Evolutionary conservation across 1,140 invertebrate genomes (phyloP).

Genomic region (Hypsibius dujardini): DNA sequence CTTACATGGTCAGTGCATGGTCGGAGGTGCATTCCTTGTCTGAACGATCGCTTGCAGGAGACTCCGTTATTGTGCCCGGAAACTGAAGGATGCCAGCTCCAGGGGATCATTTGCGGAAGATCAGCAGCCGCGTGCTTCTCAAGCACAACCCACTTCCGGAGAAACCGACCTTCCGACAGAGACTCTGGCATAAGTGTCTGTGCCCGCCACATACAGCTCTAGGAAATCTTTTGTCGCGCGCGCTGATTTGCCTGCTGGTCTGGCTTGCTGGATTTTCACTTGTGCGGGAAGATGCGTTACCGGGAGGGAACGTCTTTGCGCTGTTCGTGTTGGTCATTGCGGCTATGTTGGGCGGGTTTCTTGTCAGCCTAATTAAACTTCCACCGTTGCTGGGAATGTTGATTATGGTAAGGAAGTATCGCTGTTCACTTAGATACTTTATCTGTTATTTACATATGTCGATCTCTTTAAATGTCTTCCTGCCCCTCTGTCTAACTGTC

Average conservation of each 20-base stretch:
- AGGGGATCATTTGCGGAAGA: too few relatives aligned
- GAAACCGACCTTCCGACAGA: not conserved
- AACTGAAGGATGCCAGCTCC: too few relatives aligned
- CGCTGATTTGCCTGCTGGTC: not conserved
- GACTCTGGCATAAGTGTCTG: not conserved
- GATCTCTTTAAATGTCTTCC: too few relatives aligned
- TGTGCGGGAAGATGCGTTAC: not conserved
- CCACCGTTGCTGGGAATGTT: conserved; percentile 73
- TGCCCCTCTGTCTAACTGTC: too few relatives aligned
- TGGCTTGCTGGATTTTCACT: not conserved
- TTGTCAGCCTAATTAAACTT: conserved; percentile 52
- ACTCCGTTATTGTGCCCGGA: too few relatives aligned
- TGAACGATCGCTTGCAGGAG: too few relatives aligned
- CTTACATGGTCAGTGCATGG: too few relatives aligned
- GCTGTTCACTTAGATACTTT: too few relatives aligned
- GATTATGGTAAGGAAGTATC: conserved; percentile 34
- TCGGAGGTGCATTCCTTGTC: too few relatives aligned
- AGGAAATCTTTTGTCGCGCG: not conserved
- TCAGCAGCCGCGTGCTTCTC: not conserved
- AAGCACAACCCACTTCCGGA: not conserved
- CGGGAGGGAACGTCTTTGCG: conserved; percentile 44
- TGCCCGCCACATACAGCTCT: not conserved
- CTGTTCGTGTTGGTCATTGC: conserved; percentile 41
- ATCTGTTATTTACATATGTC: too few relatives aligned
- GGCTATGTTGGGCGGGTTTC: conserved; percentile 60